A percentile compares a stretch with the other conserved stretches of the same genome.
These are phyloP conservation scores for Melanargia galathea DNA, from an alignment of 2,888 invertebrate genomes.

Conservation along the genomic window DNA sequence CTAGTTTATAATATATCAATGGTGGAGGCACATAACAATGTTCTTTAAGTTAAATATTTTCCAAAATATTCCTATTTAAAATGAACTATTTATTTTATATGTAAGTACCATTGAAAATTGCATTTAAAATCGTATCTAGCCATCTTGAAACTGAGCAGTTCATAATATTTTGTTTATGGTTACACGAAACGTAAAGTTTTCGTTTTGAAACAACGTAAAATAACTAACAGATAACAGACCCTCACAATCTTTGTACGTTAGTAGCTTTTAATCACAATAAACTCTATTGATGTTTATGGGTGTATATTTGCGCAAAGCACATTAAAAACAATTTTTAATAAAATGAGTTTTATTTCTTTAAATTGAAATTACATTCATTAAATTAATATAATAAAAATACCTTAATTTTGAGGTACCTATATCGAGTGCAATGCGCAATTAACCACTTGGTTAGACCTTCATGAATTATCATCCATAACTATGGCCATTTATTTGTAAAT, in stretches of 20 bases:
- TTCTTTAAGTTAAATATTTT: background rate
- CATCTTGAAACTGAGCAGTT: conserved; percentile 5
- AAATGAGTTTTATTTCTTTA: background rate
- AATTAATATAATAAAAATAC: no score
- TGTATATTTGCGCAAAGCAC: conserved; percentile 6
- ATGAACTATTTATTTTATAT: no score
- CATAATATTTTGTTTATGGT: conserved; percentile 44
- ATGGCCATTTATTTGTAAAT: conserved; percentile 37
- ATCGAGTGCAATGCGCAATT: background rate
- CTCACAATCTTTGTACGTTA: conserved; percentile 70
- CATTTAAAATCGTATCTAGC: no score
- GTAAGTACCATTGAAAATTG: no score
- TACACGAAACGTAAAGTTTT: conserved; percentile 14
- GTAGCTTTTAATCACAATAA: conserved; percentile 50
- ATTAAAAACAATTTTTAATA: no score
- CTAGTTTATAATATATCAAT: background rate
- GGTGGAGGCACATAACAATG: background rate
- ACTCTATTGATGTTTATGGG: conserved; percentile 44
- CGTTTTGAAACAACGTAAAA: conserved; percentile 61
- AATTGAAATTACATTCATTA: background rate
- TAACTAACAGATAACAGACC: conserved; percentile 66
- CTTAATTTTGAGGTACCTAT: background rate
- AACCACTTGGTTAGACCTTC: conserved; percentile 25
- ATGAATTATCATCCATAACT: conserved; percentile 38
- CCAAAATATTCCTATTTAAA: no score